Evolutionary conservation across 2,113 vertebrate species (phyloP).

Genomic region (Paradisaea rubra): DNA sequence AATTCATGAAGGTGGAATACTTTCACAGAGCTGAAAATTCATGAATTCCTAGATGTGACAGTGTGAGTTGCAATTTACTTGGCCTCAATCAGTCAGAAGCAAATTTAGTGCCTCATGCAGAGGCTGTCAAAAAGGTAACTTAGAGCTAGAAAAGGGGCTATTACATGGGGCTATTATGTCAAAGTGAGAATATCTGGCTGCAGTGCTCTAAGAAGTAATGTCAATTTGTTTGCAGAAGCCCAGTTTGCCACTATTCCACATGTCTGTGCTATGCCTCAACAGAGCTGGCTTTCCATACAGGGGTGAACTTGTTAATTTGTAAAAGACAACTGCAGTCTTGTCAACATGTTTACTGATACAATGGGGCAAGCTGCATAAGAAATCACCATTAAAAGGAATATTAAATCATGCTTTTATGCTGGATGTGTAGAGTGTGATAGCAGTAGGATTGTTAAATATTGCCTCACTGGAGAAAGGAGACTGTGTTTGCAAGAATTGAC

Average conservation of each 20-base stretch:
- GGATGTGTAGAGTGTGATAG: not conserved
- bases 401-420: not conserved
- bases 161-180: not conserved
- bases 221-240: not conserved
- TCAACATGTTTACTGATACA: not conserved
- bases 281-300: not conserved
- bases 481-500: not conserved
- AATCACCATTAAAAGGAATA: not conserved
- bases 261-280: not conserved
- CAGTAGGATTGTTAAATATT: not conserved
- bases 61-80: not conserved
- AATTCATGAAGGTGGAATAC: not conserved
- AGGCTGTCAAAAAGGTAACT: slow-evolving; percentile 22
- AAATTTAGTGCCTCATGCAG: not conserved
- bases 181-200: not conserved
- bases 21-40: not conserved
- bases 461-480: not conserved
- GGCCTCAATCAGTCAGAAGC: slow-evolving; percentile 30
- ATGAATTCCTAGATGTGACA: not conserved
- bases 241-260: not conserved
- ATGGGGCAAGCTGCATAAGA: not conserved
- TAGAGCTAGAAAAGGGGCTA: not conserved
- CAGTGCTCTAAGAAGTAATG: not conserved
- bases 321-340: not conserved
- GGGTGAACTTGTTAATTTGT: not conserved